Conservation (phyloP, 1,140 invertebrate species). For the Littorina saxatilis region DNA sequence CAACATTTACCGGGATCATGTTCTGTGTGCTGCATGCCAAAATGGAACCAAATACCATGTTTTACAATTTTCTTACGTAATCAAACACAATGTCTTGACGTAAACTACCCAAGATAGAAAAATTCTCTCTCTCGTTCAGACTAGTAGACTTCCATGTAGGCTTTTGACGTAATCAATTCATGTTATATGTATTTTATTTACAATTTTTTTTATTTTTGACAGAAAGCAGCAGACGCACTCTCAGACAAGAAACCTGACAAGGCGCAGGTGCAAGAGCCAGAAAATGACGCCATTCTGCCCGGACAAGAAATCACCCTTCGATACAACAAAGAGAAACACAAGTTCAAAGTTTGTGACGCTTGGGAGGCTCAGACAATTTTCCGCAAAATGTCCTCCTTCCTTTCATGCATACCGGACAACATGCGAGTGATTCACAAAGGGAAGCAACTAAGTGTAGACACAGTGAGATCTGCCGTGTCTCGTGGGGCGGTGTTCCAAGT, state of each 20-base stretch:
- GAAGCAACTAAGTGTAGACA: constrained; percentile 53
- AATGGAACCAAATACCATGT: no score
- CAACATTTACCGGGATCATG: no score
- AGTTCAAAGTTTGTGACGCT: neutral
- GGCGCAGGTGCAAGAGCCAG: neutral
- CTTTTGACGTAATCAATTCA: no score
- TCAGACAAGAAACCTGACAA: neutral
- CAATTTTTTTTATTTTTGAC: neutral
- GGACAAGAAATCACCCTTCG: constrained; percentile 2
- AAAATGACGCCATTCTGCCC: neutral
- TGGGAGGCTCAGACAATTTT: constrained; percentile 17
- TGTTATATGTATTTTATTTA: no score
- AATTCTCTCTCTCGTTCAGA: neutral
- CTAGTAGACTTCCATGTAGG: no score
- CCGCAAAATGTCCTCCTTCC: neutral
- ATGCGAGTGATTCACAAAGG: constrained; percentile 68
- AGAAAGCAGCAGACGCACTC: neutral
- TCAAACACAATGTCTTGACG: no score
- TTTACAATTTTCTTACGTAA: no score
- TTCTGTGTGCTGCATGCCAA: no score
- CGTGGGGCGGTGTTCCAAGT: constrained; percentile 59
- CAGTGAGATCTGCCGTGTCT: constrained; percentile 46
- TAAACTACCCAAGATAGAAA: no score
- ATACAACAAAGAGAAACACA: constrained; percentile 30
- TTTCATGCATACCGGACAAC: constrained; percentile 50